phyloP scores from a whole-genome alignment of 2,888 invertebrate species.

The Trichopria drosophilae region DNA sequence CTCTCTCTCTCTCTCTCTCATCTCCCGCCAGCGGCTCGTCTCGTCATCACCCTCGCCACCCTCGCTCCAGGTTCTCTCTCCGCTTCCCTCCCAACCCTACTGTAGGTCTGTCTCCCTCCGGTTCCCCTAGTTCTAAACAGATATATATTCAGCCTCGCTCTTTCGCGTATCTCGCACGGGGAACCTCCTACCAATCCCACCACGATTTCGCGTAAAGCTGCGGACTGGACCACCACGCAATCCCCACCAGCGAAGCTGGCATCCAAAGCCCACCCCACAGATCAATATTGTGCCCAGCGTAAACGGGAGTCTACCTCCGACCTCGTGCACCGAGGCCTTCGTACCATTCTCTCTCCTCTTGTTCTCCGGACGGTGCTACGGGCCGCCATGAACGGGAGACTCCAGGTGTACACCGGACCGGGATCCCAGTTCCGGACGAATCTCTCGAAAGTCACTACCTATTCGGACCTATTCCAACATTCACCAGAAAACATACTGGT shows the following conservation, averaged over 20 bases:
- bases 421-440: too few relatives aligned
- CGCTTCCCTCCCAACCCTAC: constrained; percentile 6
- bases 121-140: constrained; percentile 43
- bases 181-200: constrained; percentile 42
- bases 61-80: constrained; percentile 5
- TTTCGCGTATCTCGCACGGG: constrained; percentile 33
- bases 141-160: too few relatives aligned
- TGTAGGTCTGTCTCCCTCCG: constrained; percentile 34
- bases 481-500: too few relatives aligned
- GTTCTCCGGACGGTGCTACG: not conserved
- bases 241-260: constrained; percentile 41
- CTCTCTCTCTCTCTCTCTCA: constrained; percentile 36
- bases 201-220: constrained; percentile 53
- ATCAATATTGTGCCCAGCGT: constrained; percentile 56
- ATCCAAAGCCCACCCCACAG: constrained; percentile 50
- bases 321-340: constrained; percentile 32
- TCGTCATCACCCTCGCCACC: constrained; percentile 28
- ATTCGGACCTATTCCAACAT: too few relatives aligned
- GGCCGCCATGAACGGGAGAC: too few relatives aligned
- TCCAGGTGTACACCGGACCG: too few relatives aligned
- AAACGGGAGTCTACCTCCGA: constrained; percentile 44
- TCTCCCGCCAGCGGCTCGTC: constrained; percentile 37
- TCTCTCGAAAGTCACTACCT: too few relatives aligned
- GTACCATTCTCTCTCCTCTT: constrained; percentile 2
- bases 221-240: constrained; percentile 57